phyloP scores from a whole-genome alignment of 2,797 vertebrate species.

The Ciconia nigra region DNA sequence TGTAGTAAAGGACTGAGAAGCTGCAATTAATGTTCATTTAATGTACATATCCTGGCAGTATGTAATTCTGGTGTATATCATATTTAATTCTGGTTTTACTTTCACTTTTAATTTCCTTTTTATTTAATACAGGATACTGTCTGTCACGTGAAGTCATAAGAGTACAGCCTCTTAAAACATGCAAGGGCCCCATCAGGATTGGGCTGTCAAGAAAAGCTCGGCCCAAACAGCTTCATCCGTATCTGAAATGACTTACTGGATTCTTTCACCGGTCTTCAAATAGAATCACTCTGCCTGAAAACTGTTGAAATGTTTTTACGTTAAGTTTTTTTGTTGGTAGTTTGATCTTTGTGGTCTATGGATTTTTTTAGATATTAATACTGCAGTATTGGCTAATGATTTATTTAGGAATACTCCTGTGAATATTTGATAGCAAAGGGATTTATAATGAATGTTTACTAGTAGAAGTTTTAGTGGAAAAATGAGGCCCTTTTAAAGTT shows the following conservation, averaged over 20 bases:
- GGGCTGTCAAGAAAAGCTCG: slow-evolving; percentile 89
- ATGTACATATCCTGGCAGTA: neutral
- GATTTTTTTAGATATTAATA: neutral
- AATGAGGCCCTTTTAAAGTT: slow-evolving; percentile 33
- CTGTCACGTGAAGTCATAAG: slow-evolving; percentile 72
- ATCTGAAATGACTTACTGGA: slow-evolving; percentile 72
- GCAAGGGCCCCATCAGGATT: slow-evolving; percentile 85
- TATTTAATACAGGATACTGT: slow-evolving; percentile 68
- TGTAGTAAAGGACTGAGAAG: neutral
- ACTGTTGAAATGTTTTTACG: slow-evolving; percentile 16
- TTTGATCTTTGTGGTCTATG: slow-evolving; percentile 14
- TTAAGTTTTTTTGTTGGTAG: neutral
- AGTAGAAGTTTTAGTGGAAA: slow-evolving; percentile 17
- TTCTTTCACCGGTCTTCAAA: neutral
- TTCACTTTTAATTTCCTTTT: neutral
- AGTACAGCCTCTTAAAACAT: slow-evolving; percentile 87
- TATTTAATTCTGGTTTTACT: neutral
- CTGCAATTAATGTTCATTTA: neutral
- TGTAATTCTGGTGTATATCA: neutral
- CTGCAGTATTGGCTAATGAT: slow-evolving; percentile 9
- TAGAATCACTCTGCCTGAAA: neutral
- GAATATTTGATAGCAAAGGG: slow-evolving; percentile 28
- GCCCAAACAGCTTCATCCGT: slow-evolving; percentile 85
- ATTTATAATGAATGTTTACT: slow-evolving; percentile 33
- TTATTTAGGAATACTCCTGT: slow-evolving; percentile 33